Evolutionary conservation across 2,888 invertebrate species (phyloP).

Genomic region (Phortica magna): DNA sequence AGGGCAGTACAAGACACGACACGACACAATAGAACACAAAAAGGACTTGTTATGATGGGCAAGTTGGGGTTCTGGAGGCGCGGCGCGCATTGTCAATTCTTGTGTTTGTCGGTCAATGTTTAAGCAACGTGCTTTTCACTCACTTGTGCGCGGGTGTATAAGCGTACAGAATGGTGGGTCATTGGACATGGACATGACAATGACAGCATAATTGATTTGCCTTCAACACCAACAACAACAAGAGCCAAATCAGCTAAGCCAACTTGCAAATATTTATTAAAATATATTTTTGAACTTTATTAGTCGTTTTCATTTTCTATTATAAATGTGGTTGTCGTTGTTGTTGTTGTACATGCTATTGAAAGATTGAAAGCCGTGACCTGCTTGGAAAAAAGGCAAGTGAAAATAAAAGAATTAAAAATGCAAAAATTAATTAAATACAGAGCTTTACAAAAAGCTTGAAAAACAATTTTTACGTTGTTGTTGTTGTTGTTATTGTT

Average conservation of each 20-base stretch:
- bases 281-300: background rate
- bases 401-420: constrained; percentile 74
- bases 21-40: background rate
- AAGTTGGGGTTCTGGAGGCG: constrained; percentile 25
- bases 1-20: constrained; percentile 3
- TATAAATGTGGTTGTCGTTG: no score
- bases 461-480: constrained; percentile 65
- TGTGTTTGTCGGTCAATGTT: constrained; percentile 67
- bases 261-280: constrained; percentile 37
- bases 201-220: constrained; percentile 73
- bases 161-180: background rate
- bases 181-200: constrained; percentile 61
- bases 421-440: constrained; percentile 74
- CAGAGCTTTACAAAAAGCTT: constrained; percentile 74
- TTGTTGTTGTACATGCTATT: no score
- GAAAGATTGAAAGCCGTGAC: background rate
- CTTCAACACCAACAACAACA: constrained; percentile 62
- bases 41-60: background rate
- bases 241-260: constrained; percentile 39
- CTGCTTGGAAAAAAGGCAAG: constrained; percentile 68
- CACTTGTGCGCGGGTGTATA: background rate
- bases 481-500: constrained; percentile 56
- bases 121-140: constrained; percentile 69
- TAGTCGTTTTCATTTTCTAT: no score
- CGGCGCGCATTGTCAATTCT: constrained; percentile 32